Evolutionary conservation across 2,113 vertebrate species (phyloP), one percentile per base, ranked within the genome.

Genomic region (Salminus brasiliensis): DNA sequence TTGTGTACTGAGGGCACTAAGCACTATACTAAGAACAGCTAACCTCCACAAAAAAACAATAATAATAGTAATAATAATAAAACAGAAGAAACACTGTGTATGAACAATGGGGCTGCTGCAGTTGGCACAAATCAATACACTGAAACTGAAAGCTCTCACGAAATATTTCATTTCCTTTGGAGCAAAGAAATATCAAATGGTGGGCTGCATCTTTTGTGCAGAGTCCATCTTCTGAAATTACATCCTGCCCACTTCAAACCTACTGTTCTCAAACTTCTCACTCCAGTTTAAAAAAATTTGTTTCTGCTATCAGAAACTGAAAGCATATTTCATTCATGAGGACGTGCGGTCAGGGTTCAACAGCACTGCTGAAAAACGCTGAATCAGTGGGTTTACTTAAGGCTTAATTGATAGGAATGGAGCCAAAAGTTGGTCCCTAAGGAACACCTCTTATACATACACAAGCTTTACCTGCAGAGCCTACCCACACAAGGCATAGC

Each of bases 311-410:
- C 87, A 88, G 91, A 91, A 87, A 88, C 91, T 89, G 86, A 92
- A 88, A 85, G 85, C 87, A 91, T 90, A 88, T 91, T 91, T 91
- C 89, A 92, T 92, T 92, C 89, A 92, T 90, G 91, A 90, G 88
- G 45, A 88, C 86, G 87, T 88, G 86, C 89, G 86, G 89, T 86
- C 87, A 81, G 88, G 83, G 87, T 91, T 91, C 82, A 90, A 90
- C 89, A 91, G 89, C 86, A 78, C 88, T 81, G 71, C 74, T 36
- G 68, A 82, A 87, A 88, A 91, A 78, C 81, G 88, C 89, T 90
- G 90, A 93, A 88, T 91, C 88, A 90, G 91, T 88, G 84, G 76
- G 86, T 85, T 80, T 55, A 82, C 89, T 90, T 83, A 80, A 83
- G 91, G 90, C 89, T 84, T 92, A 92, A 92, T 91, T 91, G 90